A percentile compares a stretch with the other conserved stretches of the same genome.
These are phyloP conservation scores for Melanotaenia maccullochi DNA, from an alignment of 2,797 vertebrate species.

Conservation along the genomic window DNA sequence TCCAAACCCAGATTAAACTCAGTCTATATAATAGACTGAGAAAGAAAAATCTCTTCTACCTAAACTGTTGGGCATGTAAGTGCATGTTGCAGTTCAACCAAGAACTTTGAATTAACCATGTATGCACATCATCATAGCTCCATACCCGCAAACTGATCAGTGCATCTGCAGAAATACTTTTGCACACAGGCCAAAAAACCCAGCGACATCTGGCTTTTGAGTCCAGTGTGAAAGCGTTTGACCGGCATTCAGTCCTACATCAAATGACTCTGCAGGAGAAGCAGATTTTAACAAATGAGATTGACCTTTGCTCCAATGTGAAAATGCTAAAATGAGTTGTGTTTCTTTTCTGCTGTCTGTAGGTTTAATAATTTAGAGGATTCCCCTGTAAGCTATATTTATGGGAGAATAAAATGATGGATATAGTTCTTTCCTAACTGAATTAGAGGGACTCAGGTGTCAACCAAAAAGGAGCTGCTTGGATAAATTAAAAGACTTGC, in stretches of 20 bases:
- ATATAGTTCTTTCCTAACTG: background rate
- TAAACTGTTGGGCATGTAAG: constrained; percentile 31
- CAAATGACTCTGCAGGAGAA: no score
- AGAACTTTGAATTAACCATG: constrained; percentile 28
- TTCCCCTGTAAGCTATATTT: background rate
- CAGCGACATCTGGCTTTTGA: no score
- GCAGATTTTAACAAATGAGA: background rate
- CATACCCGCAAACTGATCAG: background rate
- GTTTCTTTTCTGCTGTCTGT: no score
- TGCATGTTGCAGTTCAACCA: constrained; percentile 27
- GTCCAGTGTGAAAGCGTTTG: no score
- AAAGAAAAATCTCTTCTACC: constrained; percentile 37
- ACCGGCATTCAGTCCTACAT: no score
- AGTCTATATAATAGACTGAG: constrained; percentile 15
- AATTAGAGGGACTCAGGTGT: background rate
- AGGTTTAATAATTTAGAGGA: background rate
- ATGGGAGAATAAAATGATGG: background rate
- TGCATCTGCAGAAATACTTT: background rate
- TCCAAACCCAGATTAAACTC: constrained; percentile 32
- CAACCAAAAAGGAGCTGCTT: background rate
- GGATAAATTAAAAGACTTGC: background rate
- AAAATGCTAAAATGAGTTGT: background rate
- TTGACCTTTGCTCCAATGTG: background rate
- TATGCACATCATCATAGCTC: background rate
- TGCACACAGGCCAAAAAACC: no score